phyloP scores from a whole-genome alignment of 2,113 vertebrate genomes.

The Maccullochella peelii region DNA sequence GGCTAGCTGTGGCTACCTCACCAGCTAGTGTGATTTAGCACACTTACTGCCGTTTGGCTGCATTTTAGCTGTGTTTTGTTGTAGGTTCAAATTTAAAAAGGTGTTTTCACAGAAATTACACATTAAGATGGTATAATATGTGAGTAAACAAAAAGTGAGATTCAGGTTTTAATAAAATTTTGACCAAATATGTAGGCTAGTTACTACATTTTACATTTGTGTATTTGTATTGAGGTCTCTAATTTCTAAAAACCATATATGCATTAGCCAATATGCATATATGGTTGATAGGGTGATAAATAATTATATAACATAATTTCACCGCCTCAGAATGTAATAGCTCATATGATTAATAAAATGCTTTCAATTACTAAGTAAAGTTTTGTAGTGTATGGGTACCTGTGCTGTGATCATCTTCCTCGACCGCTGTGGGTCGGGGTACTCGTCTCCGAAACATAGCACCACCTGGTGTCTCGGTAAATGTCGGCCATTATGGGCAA shows the following conservation, averaged over 20 bases:
- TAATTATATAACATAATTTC: too few species aligned
- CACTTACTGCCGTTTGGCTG: background rate
- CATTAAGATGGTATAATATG: background rate
- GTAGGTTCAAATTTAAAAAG: background rate
- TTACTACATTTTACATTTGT: background rate
- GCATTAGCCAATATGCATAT: background rate
- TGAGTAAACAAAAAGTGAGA: background rate
- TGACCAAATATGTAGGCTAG: background rate
- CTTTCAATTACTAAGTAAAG: background rate
- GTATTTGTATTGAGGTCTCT: background rate
- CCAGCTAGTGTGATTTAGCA: background rate
- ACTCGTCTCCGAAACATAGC: slow-evolving; percentile 96
- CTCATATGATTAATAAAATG: background rate
- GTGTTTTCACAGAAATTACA: background rate
- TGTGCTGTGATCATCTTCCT: slow-evolving; percentile 97
- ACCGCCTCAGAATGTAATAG: background rate
- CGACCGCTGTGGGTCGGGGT: slow-evolving; percentile 92
- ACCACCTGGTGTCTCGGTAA: slow-evolving; percentile 92
- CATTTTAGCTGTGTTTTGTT: background rate
- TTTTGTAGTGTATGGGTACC: slow-evolving; percentile 72
- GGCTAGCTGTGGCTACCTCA: background rate
- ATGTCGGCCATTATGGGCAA: slow-evolving; percentile 89
- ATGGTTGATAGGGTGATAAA: background rate
- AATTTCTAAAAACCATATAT: slow-evolving; percentile 5
- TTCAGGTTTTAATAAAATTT: background rate